phyloP scores from a whole-genome alignment of 2,888 invertebrate species.

The Aspidiotus destructor region DNA sequence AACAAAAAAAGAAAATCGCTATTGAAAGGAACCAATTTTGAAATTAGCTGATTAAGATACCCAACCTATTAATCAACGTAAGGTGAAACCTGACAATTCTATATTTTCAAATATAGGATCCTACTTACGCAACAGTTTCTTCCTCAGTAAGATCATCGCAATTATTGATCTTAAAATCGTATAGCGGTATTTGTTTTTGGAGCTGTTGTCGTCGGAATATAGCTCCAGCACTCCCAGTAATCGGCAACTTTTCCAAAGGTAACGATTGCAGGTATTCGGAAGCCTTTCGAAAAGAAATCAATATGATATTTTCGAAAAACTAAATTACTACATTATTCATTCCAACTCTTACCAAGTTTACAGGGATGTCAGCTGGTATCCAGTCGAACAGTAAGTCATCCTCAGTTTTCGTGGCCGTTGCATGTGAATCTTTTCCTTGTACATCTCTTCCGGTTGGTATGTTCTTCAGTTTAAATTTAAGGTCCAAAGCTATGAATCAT shows the following conservation, averaged over 20 bases:
- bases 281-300: conserved; percentile 42
- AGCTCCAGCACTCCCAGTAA: conserved; percentile 71
- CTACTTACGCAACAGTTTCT: conserved; percentile 42
- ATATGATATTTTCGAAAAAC: background rate
- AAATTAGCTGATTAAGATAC: too few relatives aligned
- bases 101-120: too few relatives aligned
- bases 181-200: conserved; percentile 73
- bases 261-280: conserved; percentile 51
- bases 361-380: conserved; percentile 61
- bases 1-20: background rate
- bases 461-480: conserved; percentile 19
- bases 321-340: background rate
- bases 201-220: conserved; percentile 66
- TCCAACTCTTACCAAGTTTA: conserved; percentile 47
- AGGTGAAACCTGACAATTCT: too few relatives aligned
- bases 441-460: conserved; percentile 2
- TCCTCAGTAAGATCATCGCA: conserved; percentile 49
- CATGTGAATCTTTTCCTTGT: background rate
- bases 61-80: too few relatives aligned
- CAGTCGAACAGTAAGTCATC: conserved; percentile 50
- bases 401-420: background rate
- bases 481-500: conserved; percentile 15
- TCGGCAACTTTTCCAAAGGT: conserved; percentile 54
- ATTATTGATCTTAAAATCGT: conserved; percentile 62
- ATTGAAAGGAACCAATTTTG: background rate